A percentile compares a stretch with the other conserved stretches of the same genome.
These are phyloP conservation scores for Drosophila merina DNA, from an alignment of 2,888 invertebrate genomes.

Conservation along the genomic window DNA sequence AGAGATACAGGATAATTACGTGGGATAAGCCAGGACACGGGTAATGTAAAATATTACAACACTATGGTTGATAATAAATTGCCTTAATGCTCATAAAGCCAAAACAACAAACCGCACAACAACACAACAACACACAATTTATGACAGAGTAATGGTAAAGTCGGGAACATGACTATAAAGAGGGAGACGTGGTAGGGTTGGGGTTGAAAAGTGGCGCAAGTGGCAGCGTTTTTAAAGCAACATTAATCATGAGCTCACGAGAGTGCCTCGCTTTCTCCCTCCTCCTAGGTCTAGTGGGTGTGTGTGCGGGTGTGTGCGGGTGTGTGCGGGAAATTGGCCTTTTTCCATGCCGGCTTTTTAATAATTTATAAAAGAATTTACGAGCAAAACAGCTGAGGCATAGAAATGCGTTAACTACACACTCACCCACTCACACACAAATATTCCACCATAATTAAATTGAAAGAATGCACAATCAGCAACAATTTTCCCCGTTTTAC, in stretches of 20 bases:
- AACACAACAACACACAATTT: conserved; percentile 52
- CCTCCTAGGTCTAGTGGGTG: conserved; percentile 25
- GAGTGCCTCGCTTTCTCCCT: conserved; percentile 36
- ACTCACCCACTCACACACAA: conserved; percentile 10
- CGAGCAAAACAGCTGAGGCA: conserved; percentile 68
- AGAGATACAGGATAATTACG: conserved; percentile 42
- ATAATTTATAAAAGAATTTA: conserved; percentile 73
- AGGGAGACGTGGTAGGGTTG: not conserved
- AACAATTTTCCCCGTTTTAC: conserved; percentile 30
- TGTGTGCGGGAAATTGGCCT: conserved; percentile 39
- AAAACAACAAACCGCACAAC: conserved; percentile 57
- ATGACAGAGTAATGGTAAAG: conserved; percentile 50
- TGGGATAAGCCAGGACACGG: conserved; percentile 28
- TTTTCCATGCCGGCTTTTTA: conserved; percentile 46
- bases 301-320: conserved; percentile 28
- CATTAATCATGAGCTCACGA: conserved; percentile 67
- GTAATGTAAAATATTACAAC: conserved; percentile 70
- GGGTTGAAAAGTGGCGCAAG: conserved; percentile 58
- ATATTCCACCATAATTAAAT: conserved; percentile 48
- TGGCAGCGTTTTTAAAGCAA: conserved; percentile 72
- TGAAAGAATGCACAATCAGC: conserved; percentile 59
- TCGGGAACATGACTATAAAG: not conserved
- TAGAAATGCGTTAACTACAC: conserved; percentile 43
- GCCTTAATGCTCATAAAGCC: conserved; percentile 52
- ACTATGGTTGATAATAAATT: conserved; percentile 67